phyloP scores from a whole-genome alignment of 2,113 vertebrate species.

The Clupea harengus region DNA sequence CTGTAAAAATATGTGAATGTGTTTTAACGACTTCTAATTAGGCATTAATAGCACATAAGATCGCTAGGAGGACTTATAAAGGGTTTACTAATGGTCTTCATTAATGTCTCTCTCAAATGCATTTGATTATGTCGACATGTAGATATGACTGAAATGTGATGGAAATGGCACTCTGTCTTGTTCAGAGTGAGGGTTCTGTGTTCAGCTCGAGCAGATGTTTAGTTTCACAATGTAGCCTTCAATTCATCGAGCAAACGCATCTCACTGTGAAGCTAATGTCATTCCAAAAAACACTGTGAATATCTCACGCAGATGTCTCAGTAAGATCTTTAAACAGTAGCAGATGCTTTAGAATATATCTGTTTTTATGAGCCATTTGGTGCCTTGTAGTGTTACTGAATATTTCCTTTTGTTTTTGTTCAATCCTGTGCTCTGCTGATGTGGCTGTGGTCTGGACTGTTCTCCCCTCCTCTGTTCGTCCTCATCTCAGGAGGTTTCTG shows the following conservation, averaged over 20 bases:
- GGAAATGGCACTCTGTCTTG: not conserved
- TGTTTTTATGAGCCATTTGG: not conserved
- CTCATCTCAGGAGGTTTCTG: constrained; percentile 80
- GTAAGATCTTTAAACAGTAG: not conserved
- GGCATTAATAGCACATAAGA: constrained; percentile 61
- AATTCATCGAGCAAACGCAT: constrained; percentile 23
- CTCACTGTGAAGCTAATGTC: not conserved
- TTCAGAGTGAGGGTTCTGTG: not conserved
- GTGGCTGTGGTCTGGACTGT: not conserved
- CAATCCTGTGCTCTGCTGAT: not conserved
- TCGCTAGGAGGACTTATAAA: constrained; percentile 54
- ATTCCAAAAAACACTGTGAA: not conserved
- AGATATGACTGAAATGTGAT: not conserved
- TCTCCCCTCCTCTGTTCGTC: not conserved
- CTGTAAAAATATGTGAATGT: constrained; percentile 54
- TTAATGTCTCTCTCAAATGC: constrained; percentile 43
- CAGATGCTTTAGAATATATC: not conserved
- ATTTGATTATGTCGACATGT: constrained; percentile 27
- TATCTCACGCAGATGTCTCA: not conserved
- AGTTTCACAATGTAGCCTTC: constrained; percentile 24
- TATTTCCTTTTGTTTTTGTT: not conserved
- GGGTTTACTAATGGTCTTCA: constrained; percentile 56
- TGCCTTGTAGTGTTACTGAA: not conserved
- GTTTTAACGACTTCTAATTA: constrained; percentile 57
- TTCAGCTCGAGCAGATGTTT: constrained; percentile 29